Conservation (phyloP, 2,113 vertebrate genomes). For the Calidris pygmaea region DNA sequence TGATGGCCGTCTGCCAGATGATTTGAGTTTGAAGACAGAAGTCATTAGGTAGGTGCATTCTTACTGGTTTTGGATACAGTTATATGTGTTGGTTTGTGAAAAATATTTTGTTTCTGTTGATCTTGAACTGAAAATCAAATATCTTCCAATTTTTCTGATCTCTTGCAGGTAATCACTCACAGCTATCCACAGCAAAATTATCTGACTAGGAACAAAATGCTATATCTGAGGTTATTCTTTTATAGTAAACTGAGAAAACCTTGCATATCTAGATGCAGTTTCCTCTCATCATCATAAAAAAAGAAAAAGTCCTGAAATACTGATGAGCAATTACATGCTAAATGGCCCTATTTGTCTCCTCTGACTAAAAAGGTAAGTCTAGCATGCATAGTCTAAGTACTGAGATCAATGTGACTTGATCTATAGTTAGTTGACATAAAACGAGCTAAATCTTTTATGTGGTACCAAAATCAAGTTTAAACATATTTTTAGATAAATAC, state of each 20-base stretch:
- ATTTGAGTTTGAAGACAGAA: background rate
- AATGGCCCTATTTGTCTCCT: background rate
- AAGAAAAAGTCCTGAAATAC: background rate
- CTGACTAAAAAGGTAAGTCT: background rate
- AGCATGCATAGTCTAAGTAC: too few species aligned
- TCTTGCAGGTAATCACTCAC: background rate
- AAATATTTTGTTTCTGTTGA: background rate
- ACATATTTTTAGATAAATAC: background rate
- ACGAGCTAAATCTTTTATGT: background rate
- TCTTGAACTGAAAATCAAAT: background rate
- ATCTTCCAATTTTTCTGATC: background rate
- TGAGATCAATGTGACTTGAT: background rate
- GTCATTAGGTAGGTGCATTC: background rate
- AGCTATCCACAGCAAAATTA: background rate
- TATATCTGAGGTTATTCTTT: background rate
- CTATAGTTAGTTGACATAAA: background rate
- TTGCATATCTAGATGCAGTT: background rate
- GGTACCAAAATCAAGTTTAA: background rate
- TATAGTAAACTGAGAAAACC: background rate
- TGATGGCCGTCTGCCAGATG: background rate
- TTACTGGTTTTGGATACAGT: background rate
- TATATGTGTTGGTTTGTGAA: background rate
- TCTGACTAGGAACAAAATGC: background rate
- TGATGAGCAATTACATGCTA: accelerated
- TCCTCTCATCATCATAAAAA: background rate